A percentile compares a stretch with the other conserved stretches of the same genome.
phyloP scores from a whole-genome alignment of 2,797 vertebrate genomes.

The Gymnoscopelus braueri region DNA sequence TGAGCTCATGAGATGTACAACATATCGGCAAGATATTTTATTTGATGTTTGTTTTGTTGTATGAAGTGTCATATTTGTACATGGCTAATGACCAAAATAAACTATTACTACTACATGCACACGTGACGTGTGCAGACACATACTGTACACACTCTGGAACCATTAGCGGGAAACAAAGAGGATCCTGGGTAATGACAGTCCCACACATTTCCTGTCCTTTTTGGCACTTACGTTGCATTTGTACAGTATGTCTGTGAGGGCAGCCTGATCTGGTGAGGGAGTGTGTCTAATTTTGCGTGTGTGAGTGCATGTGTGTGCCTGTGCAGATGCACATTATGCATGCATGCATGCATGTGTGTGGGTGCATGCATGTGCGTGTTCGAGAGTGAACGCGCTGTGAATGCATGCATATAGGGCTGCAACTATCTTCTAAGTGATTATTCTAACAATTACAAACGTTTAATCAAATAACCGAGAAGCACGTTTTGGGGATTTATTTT shows the following conservation, averaged over 20 bases:
- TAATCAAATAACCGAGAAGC: no score
- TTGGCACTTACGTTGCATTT: conserved; percentile 37
- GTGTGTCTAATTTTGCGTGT: neutral
- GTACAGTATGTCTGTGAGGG: neutral
- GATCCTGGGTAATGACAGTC: conserved; percentile 59
- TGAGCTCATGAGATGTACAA: no score
- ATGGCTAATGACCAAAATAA: no score
- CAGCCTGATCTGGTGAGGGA: no score
- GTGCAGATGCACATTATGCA: no score
- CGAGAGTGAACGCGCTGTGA: neutral
- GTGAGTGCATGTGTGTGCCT: neutral
- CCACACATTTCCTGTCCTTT: conserved; percentile 70
- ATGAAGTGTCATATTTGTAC: no score
- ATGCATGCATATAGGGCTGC: neutral
- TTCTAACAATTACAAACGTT: no score
- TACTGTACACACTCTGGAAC: conserved; percentile 43
- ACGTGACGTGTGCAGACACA: neutral
- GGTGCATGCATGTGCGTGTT: neutral
- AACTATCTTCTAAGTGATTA: no score
- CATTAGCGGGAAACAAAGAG: conserved; percentile 56
- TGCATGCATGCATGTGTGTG: no score
- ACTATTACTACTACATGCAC: neutral
- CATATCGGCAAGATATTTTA: no score
- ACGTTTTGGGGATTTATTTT: no score
- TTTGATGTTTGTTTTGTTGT: neutral